Base-by-base conservation (phyloP, 2,888 invertebrate species). In the Trisateles emortualis region DNA sequence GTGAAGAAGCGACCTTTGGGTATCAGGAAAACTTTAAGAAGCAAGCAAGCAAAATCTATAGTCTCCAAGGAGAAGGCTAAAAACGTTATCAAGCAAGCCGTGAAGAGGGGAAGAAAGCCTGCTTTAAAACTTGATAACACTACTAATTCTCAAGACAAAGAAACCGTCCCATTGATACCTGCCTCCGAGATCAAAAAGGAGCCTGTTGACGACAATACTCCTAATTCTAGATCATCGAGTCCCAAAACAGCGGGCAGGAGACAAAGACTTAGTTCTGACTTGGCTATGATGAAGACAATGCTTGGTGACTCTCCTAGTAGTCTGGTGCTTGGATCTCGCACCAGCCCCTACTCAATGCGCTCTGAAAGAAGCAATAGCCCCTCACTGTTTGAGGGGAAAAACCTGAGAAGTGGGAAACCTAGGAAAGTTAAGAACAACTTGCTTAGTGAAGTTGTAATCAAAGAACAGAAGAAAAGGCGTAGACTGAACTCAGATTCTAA, bases 331-430 rank as follows among this genome's bases (percentile, higher is more conserved):
- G 92, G 92, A 0, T 83, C 92, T 29, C 82, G 92, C 11, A 92
- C 92, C 54, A 94, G 94, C 74, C 94, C 94, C n/a, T 94, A 94
- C 72, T 93, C 93, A 30, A 95, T 94, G 77, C 86, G 95, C 53
- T 94, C 94, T 8, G 95, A 95, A 68, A 90, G 94, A 55, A 92
- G 93, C 68, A 92, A 91, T 63, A 93, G 93, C 58, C 93, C 93
- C 41, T 88, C 91, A 58, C 71, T 89, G 42, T 82, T 86, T 47
- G 93, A 94, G 61, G 91, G 91, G 19, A 93, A 95, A 61, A 94
- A 94, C 57, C 86, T 95, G 49, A 88, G 95, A 45, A 95, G 95
- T 79, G 95, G 95, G 0, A 95, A 95, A 76, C 94, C 95, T 39
- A 92, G 95, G 50, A 95, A 95, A 83, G 85, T 94, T 8, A 94